These are phyloP conservation scores for Orthosia cruda DNA, from an alignment of 2,888 invertebrate genomes.

Conservation along the genomic window DNA sequence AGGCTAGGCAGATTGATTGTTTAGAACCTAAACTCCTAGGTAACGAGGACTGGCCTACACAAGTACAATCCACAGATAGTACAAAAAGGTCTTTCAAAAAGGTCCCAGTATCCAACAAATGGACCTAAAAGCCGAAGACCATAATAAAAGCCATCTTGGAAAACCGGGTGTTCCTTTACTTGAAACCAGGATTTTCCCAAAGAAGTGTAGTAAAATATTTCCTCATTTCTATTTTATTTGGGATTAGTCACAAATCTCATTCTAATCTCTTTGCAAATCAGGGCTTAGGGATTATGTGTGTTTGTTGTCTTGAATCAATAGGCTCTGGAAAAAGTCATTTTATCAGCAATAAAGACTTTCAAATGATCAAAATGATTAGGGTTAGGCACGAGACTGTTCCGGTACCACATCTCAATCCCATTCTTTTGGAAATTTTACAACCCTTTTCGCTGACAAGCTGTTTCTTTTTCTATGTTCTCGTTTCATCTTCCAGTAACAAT, in stretches of 20 bases:
- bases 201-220: background rate
- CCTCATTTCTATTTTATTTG: background rate
- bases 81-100: too few relatives aligned
- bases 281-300: background rate
- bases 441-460: too few relatives aligned
- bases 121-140: too few relatives aligned
- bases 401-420: too few relatives aligned
- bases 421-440: too few relatives aligned
- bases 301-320: background rate
- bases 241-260: constrained; percentile 3
- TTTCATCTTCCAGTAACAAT: background rate
- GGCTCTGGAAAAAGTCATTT: background rate
- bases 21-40: background rate
- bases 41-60: too few relatives aligned
- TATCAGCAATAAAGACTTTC: background rate
- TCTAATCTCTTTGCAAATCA: constrained; percentile 4
- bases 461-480: background rate
- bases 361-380: too few relatives aligned
- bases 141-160: too few relatives aligned
- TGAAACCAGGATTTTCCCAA: background rate
- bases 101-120: too few relatives aligned
- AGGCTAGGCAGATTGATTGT: too few relatives aligned
- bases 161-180: background rate
- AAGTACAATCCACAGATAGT: too few relatives aligned
- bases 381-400: too few relatives aligned